Evolutionary conservation across 2,797 vertebrate species (phyloP), one percentile per base, ranked within the genome.

Genomic region (Tenualosa thibaudeaui): DNA sequence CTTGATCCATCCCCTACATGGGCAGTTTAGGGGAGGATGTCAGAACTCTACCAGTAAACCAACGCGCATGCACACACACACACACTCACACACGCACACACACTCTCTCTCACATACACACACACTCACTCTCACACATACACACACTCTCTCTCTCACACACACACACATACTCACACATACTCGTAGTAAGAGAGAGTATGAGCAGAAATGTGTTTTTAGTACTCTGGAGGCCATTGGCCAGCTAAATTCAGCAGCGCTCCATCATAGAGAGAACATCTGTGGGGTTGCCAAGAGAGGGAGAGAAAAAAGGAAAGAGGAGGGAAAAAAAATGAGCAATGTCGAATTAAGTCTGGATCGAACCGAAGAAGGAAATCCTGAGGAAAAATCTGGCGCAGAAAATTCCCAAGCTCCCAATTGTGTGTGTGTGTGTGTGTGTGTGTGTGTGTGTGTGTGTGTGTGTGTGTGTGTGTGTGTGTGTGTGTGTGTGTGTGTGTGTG

Each of bases 341-440:
- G 65, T 31, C 26, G 10, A 31, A 31, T 40, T 40, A 54, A 53
- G 65, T 83, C 65, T 19, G 75, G 50, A 85, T 81, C 84, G 12
- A 84, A 87, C 90, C 88, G 84, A 91, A 91, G 86, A 92, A 88
- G 91, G 90, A 90, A 86, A 84, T 90, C 75, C 60, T 88, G 56
- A 22, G 54, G 65, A 71, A 81, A 88, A 86, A 84, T 40, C 86
- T 87, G 81, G 83, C 81, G 31, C 37, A 22, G n/a, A 85, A 82
- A 83, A 65, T 86, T 81, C 26, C 50, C 56, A 19, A 62, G 46
- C 56, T 15, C 65, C 65, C 68, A 84, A 62, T 10, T 46, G 5
- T 82, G 82, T 40, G 19, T n/a, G 19, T 58, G 17, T 58, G 2
- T 58, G 50, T 15, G 15, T 19, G 58, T n/a, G 22, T 60, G 56